A percentile compares a stretch with the other conserved stretches of the same genome.
These are phyloP conservation scores for Drosophila mayaguana DNA, from an alignment of 2,888 invertebrate species.

Conservation along the genomic window DNA sequence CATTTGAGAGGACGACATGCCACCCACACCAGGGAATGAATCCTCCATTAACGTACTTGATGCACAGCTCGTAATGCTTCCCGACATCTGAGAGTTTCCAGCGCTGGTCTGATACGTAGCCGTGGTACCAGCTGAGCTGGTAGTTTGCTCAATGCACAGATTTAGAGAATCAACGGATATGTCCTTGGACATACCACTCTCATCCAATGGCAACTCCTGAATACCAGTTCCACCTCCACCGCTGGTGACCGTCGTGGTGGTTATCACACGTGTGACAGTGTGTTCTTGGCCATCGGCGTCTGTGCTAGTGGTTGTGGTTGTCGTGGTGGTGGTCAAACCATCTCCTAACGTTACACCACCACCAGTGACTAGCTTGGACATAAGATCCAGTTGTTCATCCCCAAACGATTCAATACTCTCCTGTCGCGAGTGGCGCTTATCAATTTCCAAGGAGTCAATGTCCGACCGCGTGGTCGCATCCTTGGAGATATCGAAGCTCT, in stretches of 20 bases:
- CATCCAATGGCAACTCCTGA: conserved; percentile 62
- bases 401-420: conserved; percentile 85
- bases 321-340: conserved; percentile 78
- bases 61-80: conserved; percentile 93
- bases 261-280: conserved; percentile 69
- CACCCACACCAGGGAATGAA: conserved; percentile 75
- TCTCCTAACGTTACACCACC: conserved; percentile 69
- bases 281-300: conserved; percentile 81
- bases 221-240: conserved; percentile 42
- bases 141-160: conserved; percentile 89
- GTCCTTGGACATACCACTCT: conserved; percentile 79
- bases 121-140: conserved; percentile 92
- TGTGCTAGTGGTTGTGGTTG: conserved; percentile 81
- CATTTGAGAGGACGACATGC: conserved; percentile 71
- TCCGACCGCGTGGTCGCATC: conserved; percentile 83
- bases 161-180: conserved; percentile 84
- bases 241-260: conserved; percentile 67
- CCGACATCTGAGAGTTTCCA: conserved; percentile 94
- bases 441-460: conserved; percentile 84
- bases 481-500: conserved; percentile 85
- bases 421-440: conserved; percentile 80
- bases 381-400: conserved; percentile 76
- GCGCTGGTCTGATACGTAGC: conserved; percentile 94
- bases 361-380: conserved; percentile 69
- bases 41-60: conserved; percentile 93